phyloP scores from a whole-genome alignment of 1,140 invertebrate genomes.

The Ips nitidus region DNA sequence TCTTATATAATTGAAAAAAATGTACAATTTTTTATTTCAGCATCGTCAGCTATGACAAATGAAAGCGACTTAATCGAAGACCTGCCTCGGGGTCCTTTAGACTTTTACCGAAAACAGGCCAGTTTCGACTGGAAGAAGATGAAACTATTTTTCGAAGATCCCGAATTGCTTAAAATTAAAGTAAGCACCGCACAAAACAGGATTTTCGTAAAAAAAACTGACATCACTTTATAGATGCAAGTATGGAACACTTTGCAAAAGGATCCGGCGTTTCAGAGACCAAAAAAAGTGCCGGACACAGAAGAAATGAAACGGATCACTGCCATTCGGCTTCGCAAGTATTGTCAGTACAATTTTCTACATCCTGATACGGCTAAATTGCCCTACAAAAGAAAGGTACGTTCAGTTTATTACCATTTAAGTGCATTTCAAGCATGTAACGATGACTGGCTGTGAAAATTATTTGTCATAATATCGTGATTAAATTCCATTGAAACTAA shows the following conservation, averaged over 20 bases:
- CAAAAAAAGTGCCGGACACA: constrained; percentile 59
- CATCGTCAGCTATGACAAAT: too few species aligned
- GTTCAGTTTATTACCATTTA: constrained; percentile 11
- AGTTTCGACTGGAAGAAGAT: constrained; percentile 81
- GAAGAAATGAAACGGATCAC: constrained; percentile 71
- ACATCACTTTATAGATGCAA: constrained; percentile 62
- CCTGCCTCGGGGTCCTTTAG: constrained; percentile 67
- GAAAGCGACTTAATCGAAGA: constrained; percentile 18
- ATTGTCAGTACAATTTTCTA: constrained; percentile 53
- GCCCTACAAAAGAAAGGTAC: constrained; percentile 66
- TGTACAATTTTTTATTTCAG: too few species aligned
- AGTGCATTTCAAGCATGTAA: background rate
- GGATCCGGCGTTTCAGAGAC: constrained; percentile 76
- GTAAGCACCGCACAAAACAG: constrained; percentile 52
- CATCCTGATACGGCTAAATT: constrained; percentile 59
- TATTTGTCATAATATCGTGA: too few species aligned
- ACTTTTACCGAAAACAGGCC: constrained; percentile 69
- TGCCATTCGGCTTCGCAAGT: constrained; percentile 62
- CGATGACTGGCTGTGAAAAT: too few species aligned
- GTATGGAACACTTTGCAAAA: constrained; percentile 78
- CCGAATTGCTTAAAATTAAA: constrained; percentile 72
- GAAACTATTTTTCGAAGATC: constrained; percentile 70
- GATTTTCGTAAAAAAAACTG: background rate
- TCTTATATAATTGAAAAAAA: too few species aligned
- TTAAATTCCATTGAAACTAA: too few species aligned